Evolutionary conservation across 2,797 vertebrate genomes (phyloP).

Genomic region (Staurois parvus): DNA sequence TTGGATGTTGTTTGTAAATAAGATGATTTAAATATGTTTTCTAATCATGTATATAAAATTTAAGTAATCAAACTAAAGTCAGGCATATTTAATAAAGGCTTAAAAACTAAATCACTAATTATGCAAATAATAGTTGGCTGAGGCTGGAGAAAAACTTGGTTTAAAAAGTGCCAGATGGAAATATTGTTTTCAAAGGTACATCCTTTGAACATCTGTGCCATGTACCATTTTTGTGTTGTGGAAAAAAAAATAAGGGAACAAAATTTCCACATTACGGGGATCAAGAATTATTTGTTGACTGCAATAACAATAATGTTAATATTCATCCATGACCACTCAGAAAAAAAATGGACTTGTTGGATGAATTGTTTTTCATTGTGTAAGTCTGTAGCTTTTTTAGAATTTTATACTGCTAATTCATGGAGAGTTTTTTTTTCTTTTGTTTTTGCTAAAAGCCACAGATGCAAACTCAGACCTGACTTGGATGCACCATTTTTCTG

Average conservation of each 20-base stretch:
- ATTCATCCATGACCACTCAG: conserved; percentile 69
- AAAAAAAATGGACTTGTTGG: conserved; percentile 71
- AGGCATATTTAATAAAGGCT: conserved; percentile 79
- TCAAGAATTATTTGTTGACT: conserved; percentile 62
- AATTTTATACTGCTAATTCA: conserved; percentile 79
- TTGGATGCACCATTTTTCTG: conserved; percentile 30
- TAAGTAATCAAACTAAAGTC: conserved; percentile 77
- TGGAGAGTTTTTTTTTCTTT: conserved; percentile 60
- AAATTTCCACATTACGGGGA: conserved; percentile 63
- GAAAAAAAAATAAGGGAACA: conserved; percentile 41
- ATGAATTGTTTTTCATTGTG: conserved; percentile 65
- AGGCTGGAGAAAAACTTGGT: conserved; percentile 75
- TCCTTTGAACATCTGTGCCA: conserved; percentile 53
- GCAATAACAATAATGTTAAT: conserved; percentile 66
- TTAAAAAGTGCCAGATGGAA: conserved; percentile 68
- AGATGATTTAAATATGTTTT: conserved; percentile 82
- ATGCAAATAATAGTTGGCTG: conserved; percentile 73
- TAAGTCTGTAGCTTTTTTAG: conserved; percentile 61
- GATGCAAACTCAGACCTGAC: conserved; percentile 47
- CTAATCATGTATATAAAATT: conserved; percentile 83
- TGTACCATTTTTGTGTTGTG: conserved; percentile 38
- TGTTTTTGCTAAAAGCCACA: conserved; percentile 23
- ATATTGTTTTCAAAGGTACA: conserved; percentile 65
- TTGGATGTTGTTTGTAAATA: conserved; percentile 83
- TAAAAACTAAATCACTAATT: conserved; percentile 75